Evolutionary conservation across 2,797 vertebrate genomes (phyloP), one percentile per base, ranked within the genome.

Genomic region (Oreochromis mossambicus): DNA sequence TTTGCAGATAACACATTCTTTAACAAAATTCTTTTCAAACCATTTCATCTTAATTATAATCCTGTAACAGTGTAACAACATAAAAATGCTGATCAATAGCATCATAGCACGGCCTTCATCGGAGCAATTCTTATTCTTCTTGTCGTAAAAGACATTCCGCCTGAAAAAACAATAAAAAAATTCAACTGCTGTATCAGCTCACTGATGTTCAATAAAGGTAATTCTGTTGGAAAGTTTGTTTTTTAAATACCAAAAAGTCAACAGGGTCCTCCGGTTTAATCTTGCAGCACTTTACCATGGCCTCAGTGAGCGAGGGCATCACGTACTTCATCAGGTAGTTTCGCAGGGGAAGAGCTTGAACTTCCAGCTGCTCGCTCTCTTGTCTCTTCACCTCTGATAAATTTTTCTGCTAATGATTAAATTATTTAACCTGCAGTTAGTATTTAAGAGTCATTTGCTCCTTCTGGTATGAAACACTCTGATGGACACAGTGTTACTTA

Each of bases 301-400:
- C 98, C 87, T 96, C 93, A 61, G 95, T 95, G 58, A 99, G 97
- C 0, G 97, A 95, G 7, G 98, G 98, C 97, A 99, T 98, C 63
- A 98, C 97, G 0, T 97, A 94, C 86, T 96, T 97, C 97, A 99
- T 98, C 93, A 99, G 93, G 84, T 98, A 99, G 90, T 97, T 97
- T 58, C 98, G 96, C 90, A 98, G 90, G 21, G 98, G 98, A 55
- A 96, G 3, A 24, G 97, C 96, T 43, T 92, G 96, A 2, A 96
- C 96, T 83, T 97, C 97, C 84, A 97, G 77, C 51, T 97, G 87
- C 89, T 98, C 97, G 4, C 85, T 34, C 90, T 99, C 97, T 94
- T 99, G 97, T 41, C 85, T 95, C 79, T 96, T 96, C 81, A 99
- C 96, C 95, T 97, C 97, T 0, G 94, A 94, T 78, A 96, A 77